phyloP scores from a whole-genome alignment of 1,140 invertebrate genomes.

The Drosophila sucinea region DNA sequence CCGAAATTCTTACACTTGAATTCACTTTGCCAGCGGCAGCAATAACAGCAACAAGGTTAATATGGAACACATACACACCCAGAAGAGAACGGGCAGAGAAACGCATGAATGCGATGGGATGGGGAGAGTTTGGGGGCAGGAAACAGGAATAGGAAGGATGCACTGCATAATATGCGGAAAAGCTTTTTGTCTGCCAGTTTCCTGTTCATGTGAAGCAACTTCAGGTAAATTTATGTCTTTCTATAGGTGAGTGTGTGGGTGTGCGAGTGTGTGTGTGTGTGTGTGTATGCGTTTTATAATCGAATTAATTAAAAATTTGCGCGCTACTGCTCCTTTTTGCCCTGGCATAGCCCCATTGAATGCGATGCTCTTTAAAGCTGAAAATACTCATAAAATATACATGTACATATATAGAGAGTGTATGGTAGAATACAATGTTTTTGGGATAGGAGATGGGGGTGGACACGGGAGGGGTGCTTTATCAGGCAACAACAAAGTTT shows the following conservation, averaged over 20 bases:
- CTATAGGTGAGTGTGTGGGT: slow-evolving; percentile 7
- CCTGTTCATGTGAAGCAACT: slow-evolving; percentile 13
- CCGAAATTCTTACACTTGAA: slow-evolving; percentile 40
- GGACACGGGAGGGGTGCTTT: background rate
- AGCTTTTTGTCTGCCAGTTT: slow-evolving; percentile 65
- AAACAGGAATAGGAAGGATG: background rate
- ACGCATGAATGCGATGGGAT: background rate
- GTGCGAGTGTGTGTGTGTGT: slow-evolving; percentile 28
- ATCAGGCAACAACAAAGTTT: slow-evolving; percentile 32
- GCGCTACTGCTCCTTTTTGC: slow-evolving; percentile 32
- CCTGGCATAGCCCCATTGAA: background rate
- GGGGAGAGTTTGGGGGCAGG: background rate
- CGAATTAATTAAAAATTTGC: slow-evolving; percentile 80
- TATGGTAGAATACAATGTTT: too few species aligned
- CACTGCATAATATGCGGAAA: slow-evolving; percentile 61
- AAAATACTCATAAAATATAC: slow-evolving; percentile 36
- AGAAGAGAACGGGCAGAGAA: too few species aligned
- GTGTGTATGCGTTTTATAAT: slow-evolving; percentile 68
- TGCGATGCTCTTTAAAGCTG: slow-evolving; percentile 18
- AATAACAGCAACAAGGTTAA: slow-evolving; percentile 20
- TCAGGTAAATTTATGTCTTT: slow-evolving; percentile 13
- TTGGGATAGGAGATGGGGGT: too few species aligned
- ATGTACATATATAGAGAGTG: slow-evolving; percentile 2
- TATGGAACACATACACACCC: background rate
- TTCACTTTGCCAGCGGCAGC: slow-evolving; percentile 30